Conservation (phyloP, 1,140 invertebrate species). For the Bombus polaris region DNA sequence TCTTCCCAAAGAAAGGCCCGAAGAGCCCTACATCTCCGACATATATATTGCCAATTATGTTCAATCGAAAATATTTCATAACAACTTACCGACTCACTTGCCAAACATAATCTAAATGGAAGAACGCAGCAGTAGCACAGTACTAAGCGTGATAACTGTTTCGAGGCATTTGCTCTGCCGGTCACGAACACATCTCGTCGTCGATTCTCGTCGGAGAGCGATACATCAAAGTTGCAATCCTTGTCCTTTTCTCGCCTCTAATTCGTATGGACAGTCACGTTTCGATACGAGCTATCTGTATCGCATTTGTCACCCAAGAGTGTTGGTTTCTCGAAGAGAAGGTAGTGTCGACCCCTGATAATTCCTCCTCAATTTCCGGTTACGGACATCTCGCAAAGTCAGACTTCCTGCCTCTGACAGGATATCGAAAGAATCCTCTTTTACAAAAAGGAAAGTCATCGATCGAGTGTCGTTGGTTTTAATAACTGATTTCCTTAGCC, state of each 20-base stretch:
- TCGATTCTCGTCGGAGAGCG: slow-evolving; percentile 45
- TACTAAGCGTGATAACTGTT: slow-evolving; percentile 11
- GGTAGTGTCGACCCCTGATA: not conserved
- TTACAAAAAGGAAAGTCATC: too few relatives aligned
- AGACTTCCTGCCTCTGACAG: not conserved
- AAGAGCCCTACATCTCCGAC: too few relatives aligned
- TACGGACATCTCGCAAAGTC: not conserved
- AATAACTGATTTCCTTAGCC: slow-evolving; percentile 12
- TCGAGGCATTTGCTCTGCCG: slow-evolving; percentile 45
- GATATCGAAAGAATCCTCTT: too few relatives aligned
- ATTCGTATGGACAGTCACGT: slow-evolving; percentile 32
- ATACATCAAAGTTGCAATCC: not conserved
- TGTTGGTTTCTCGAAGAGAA: not conserved
- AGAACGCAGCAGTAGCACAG: not conserved
- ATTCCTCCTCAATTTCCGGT: slow-evolving; percentile 3
- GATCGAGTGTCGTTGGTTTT: not conserved
- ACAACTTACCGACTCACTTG: not conserved
- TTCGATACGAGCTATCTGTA: slow-evolving; percentile 28
- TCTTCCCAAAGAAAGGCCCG: too few relatives aligned
- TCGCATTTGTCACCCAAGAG: slow-evolving; percentile 37
- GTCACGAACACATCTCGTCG: slow-evolving; percentile 52
- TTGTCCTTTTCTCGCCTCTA: slow-evolving; percentile 16
- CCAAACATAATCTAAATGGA: not conserved
- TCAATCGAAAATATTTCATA: not conserved
- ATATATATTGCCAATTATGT: not conserved